Conservation (phyloP, 2,888 invertebrate species). For the Cryptocheilus praepositus region DNA sequence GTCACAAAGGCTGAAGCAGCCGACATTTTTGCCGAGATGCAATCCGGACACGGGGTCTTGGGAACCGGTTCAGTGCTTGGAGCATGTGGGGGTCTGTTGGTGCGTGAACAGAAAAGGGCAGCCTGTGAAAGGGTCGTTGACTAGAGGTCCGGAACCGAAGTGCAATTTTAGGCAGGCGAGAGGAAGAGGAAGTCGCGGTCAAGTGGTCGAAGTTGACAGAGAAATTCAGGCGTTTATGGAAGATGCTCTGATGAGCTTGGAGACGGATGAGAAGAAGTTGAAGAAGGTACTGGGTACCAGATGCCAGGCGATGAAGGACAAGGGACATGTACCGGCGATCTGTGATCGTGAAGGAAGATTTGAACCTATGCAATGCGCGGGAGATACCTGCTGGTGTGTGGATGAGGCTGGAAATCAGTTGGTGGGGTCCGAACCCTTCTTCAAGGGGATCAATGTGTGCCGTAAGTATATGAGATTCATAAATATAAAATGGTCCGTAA, state of each 20-base stretch:
- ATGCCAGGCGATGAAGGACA: conserved; percentile 77
- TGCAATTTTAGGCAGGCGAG: conserved; percentile 90
- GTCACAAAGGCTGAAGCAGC: conserved; percentile 83
- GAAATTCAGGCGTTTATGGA: conserved; percentile 68
- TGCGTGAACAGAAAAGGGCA: conserved; percentile 89
- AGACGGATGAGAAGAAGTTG: conserved; percentile 62
- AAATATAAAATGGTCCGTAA: no score
- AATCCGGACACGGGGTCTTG: conserved; percentile 84
- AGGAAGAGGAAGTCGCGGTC: conserved; percentile 70
- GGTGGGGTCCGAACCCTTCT: conserved; percentile 79
- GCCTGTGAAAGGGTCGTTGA: conserved; percentile 86
- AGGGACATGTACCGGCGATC: conserved; percentile 76
- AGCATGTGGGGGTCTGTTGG: conserved; percentile 88
- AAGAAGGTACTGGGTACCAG: conserved; percentile 76
- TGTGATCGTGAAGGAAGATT: conserved; percentile 84
- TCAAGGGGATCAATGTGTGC: conserved; percentile 78
- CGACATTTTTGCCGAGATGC: conserved; percentile 87
- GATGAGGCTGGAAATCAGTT: conserved; percentile 88
- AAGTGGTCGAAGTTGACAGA: conserved; percentile 62
- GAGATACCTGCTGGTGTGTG: conserved; percentile 88
- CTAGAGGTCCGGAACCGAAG: conserved; percentile 84
- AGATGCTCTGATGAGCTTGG: conserved; percentile 54
- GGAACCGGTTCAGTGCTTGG: conserved; percentile 89
- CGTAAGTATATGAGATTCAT: conserved; percentile 72
- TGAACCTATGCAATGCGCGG: conserved; percentile 85